Evolutionary conservation across 2,888 invertebrate genomes (phyloP).

Genomic region (Ernsta delagoae): DNA sequence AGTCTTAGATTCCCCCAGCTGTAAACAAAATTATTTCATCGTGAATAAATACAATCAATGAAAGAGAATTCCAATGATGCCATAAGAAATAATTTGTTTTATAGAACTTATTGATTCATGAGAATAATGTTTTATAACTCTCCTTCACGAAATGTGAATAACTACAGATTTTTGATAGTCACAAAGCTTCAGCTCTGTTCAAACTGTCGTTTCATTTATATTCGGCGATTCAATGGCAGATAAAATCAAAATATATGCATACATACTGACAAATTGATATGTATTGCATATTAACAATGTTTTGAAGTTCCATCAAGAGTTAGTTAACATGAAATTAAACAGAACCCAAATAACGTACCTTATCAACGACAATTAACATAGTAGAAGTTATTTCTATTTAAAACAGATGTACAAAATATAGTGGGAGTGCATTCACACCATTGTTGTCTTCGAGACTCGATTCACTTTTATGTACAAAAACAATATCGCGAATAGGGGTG

Average conservation of each 20-base stretch:
- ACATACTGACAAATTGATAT: background rate
- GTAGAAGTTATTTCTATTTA: slow-evolving; percentile 49
- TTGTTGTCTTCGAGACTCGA: slow-evolving; percentile 51
- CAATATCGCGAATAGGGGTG: too few relatives aligned
- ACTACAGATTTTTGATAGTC: background rate
- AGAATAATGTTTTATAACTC: background rate
- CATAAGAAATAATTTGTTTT: too few relatives aligned
- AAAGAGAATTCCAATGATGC: background rate
- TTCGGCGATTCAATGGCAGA: background rate
- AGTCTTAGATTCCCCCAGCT: too few relatives aligned
- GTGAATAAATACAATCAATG: slow-evolving; percentile 12
- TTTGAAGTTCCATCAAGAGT: background rate
- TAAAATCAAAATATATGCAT: background rate
- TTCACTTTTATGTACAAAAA: slow-evolving; percentile 66
- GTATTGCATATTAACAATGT: background rate
- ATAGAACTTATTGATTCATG: too few relatives aligned
- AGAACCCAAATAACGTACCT: slow-evolving; percentile 45
- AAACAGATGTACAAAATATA: slow-evolving; percentile 29
- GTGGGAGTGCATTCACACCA: slow-evolving; percentile 57
- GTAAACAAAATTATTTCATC: too few relatives aligned
- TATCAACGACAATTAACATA: slow-evolving; percentile 58
- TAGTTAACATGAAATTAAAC: background rate
- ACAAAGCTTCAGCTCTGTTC: slow-evolving; percentile 17
- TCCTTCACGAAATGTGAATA: slow-evolving; percentile 15
- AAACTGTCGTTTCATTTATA: slow-evolving; percentile 14